Base-by-base conservation (phyloP, 2,113 vertebrate genomes). In the Elaphurus davidianus region DNA sequence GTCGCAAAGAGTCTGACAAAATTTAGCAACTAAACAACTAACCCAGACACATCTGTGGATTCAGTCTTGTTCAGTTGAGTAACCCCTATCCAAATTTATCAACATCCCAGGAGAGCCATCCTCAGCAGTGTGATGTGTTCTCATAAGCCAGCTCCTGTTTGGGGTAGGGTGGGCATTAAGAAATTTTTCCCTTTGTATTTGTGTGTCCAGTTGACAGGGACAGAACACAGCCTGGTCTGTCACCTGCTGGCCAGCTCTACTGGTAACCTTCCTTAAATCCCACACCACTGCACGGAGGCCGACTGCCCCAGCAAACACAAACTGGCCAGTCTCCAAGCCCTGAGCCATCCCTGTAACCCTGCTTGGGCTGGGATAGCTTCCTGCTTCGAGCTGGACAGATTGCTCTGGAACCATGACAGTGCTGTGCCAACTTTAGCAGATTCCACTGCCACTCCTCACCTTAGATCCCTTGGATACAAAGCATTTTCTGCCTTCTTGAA, bases 391-490 rank as follows among this genome's bases (percentile, higher is more conserved):
- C 23, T 30, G 5, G 45, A 27, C 19, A 50, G 8, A 13, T 86
- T 76, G 60, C 36, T 89, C 43, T 64, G 40, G 55, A 87, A 45
- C 52, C 6, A 47, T 40, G 60, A 52, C 1, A 84, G 8, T 21
- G 33, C 2, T 4, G 19, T 30, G 57, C 36, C 27, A 33, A n/a
- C 9, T 55, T 47, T 8, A 25, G 28, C n/a, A 52, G 36, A 13
- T 33, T 30, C 15, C 0, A 16, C n/a, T 55, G 23, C 28, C n/a
- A 52, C 2, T 21, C 2, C 14, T 47, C 13, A 2, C 7, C 4
- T 17, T 33, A 8, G 27, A 3, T 89, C 43, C 47, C 50, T 93
- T 50, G 45, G 21, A 54, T 76, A 85, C 81, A 92, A 12, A 71
- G 21, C 33, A 52, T 64, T 57, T 43, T 33, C 50, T 84, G 62